phyloP scores from a whole-genome alignment of 2,113 vertebrate genomes.

The Planiliza haematocheilus region DNA sequence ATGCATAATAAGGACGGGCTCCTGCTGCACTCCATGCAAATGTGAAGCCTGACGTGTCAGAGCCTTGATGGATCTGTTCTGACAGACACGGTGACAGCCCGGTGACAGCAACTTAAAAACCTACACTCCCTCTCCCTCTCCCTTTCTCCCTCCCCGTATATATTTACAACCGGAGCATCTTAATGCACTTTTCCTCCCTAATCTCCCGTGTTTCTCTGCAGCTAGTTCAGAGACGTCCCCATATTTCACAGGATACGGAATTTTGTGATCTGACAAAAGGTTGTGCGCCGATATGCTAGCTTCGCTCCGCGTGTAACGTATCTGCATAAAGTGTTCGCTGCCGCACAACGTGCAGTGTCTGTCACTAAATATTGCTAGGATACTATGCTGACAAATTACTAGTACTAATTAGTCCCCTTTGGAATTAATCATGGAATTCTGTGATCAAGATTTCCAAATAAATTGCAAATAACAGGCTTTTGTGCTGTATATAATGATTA shows the following conservation, averaged over 20 bases:
- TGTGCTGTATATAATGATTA: neutral
- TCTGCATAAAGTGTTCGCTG: conserved; percentile 39
- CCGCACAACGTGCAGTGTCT: conserved; percentile 33
- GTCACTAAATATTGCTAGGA: conserved; percentile 31
- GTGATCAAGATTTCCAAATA: neutral
- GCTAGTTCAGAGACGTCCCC: conserved; percentile 59
- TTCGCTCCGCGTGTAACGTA: conserved; percentile 6
- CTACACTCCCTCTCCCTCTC: conserved; percentile 59
- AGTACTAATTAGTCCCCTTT: conserved; percentile 15
- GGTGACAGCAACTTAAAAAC: conserved; percentile 82
- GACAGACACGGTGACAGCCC: conserved; percentile 83
- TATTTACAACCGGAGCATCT: conserved; percentile 72
- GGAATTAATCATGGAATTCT: conserved; percentile 15
- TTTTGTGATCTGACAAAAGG: conserved; percentile 68
- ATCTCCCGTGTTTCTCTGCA: conserved; percentile 57
- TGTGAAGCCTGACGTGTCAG: conserved; percentile 77
- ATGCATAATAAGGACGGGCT: conserved; percentile 74
- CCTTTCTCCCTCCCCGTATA: conserved; percentile 54
- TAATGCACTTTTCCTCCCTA: conserved; percentile 66
- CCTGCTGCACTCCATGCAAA: conserved; percentile 81
- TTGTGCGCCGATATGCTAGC: conserved; percentile 51
- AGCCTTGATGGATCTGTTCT: conserved; percentile 83
- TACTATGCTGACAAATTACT: conserved; percentile 9
- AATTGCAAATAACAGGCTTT: neutral
- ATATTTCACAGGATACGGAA: conserved; percentile 62